phyloP scores from a whole-genome alignment of 2,797 vertebrate genomes.

The Phataginus tetradactyla region DNA sequence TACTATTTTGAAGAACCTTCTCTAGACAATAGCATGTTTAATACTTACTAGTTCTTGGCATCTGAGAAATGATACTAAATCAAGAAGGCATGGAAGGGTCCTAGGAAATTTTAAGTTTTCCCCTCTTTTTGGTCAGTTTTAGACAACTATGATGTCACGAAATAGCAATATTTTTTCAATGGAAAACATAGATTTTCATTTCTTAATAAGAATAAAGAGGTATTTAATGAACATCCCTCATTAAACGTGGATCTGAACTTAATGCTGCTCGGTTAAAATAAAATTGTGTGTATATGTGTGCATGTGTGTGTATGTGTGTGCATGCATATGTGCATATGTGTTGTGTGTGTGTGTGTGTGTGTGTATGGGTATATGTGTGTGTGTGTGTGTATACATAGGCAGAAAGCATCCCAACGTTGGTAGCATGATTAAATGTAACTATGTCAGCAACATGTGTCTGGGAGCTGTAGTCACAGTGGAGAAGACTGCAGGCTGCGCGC shows the following conservation, averaged over 20 bases:
- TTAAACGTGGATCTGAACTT: not conserved
- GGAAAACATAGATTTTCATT: not conserved
- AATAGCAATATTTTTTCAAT: constrained; percentile 24
- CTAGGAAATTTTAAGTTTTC: constrained; percentile 31
- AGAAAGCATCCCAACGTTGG: no score
- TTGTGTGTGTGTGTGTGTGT: not conserved
- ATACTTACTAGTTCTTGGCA: constrained; percentile 43
- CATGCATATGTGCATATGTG: accelerated
- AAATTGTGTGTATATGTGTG: not conserved
- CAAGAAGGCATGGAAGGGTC: not conserved
- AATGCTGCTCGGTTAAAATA: no score
- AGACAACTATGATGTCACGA: constrained; percentile 13
- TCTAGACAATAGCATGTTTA: not conserved
- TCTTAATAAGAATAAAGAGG: constrained; percentile 25
- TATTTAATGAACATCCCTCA: not conserved
- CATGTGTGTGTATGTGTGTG: not conserved
- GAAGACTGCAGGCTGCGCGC: not conserved
- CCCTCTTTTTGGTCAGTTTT: constrained; percentile 23
- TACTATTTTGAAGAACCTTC: not conserved
- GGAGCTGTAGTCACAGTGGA: not conserved
- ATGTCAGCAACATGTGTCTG: not conserved
- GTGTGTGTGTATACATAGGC: not conserved
- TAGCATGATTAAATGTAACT: not conserved
- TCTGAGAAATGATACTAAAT: constrained; percentile 52
- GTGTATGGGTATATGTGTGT: not conserved